These are phyloP conservation scores for Allolobophora icterica DNA, from an alignment of 2,888 invertebrate species.

Conservation along the genomic window DNA sequence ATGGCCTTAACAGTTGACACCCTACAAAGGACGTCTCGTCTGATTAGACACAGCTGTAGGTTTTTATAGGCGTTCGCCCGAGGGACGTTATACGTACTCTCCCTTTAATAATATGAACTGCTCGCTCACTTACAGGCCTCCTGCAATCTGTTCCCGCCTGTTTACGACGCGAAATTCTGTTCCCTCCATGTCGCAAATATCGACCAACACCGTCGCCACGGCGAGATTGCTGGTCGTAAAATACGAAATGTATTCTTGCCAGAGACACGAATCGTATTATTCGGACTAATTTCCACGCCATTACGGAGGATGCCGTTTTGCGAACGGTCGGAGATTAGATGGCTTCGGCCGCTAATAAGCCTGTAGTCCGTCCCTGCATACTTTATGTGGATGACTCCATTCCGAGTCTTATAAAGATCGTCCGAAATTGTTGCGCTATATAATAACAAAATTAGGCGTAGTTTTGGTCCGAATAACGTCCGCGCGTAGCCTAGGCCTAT, in stretches of 20 bases:
- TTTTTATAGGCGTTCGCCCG: background rate
- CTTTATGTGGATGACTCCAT: background rate
- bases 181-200: background rate
- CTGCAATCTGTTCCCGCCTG: background rate
- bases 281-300: slow-evolving; percentile 17
- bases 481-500: background rate
- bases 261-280: slow-evolving; percentile 1
- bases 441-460: background rate
- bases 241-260: background rate
- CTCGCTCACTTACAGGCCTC: background rate
- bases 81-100: background rate
- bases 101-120: background rate
- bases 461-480: too few species aligned
- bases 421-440: background rate
- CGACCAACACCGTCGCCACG: background rate
- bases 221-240: background rate
- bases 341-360: background rate
- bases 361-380: background rate
- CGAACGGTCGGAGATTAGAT: background rate
- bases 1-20: slow-evolving; percentile 17
- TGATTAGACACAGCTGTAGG: background rate
- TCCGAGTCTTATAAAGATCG: background rate
- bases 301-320: background rate
- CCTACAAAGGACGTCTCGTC: background rate
- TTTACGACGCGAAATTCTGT: background rate